A percentile compares a stretch with the other conserved stretches of the same genome.
Conservation (phyloP, 2,113 vertebrate species). For the Hymenochirus boettgeri region DNA sequence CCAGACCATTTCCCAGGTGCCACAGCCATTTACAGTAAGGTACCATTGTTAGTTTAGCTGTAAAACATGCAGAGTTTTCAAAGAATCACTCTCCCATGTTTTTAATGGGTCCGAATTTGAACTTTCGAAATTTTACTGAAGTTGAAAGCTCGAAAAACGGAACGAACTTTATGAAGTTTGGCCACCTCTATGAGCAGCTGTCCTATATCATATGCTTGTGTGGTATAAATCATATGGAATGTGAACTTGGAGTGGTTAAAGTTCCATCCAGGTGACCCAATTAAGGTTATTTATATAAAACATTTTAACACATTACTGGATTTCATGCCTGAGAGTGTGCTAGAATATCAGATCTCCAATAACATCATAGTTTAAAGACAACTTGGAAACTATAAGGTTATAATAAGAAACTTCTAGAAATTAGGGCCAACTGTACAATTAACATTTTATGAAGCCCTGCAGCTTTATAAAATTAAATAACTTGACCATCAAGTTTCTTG, state of each 20-base stretch:
- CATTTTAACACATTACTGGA: constrained; percentile 5
- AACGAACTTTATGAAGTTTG: too few relatives aligned
- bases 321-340: neutral
- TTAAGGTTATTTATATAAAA: constrained; percentile 6
- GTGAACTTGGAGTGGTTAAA: neutral
- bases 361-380: constrained; percentile 32
- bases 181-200: too few relatives aligned
- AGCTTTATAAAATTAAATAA: constrained; percentile 22
- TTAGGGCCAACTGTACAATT: constrained; percentile 10
- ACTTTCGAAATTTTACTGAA: too few relatives aligned
- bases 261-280: neutral
- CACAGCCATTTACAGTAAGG: too few relatives aligned
- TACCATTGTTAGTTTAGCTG: too few relatives aligned
- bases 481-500: constrained; percentile 13
- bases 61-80: too few relatives aligned
- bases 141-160: too few relatives aligned
- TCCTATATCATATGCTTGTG: too few relatives aligned
- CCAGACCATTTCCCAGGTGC: too few relatives aligned
- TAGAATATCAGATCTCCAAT: constrained; percentile 1
- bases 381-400: constrained; percentile 6
- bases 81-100: too few relatives aligned
- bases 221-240: neutral
- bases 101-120: too few relatives aligned
- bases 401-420: neutral
- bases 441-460: constrained; percentile 27